Base-by-base conservation (phyloP, 1,140 invertebrate genomes). In the Aphaenogaster floridana region DNA sequence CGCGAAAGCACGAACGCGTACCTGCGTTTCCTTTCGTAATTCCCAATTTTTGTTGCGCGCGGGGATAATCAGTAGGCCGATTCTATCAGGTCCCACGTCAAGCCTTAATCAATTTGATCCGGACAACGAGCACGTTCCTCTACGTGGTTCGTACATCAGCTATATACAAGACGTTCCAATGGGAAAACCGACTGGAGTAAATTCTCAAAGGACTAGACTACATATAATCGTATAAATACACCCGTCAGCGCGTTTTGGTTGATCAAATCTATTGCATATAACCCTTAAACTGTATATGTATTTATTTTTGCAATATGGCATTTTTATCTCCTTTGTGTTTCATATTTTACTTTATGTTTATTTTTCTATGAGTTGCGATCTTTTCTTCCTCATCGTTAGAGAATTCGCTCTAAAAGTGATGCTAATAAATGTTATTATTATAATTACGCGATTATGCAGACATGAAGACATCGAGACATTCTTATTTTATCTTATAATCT, bases 91-190 rank as follows among this genome's bases (percentile, higher is more conserved):
- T 78, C 63, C 59, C 74, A 78, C 61, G 21, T 42, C 57, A 50
- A 34, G 39, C 72, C 71, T 77, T 85, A 74, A 77, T 85, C 83
- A 78, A 85, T 54, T 85, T 64, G 72, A 85, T 78, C 83, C 45
- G 39, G 61, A 45, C 83, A 79, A 85, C 83, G 74, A 78, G 48
- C 72, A 85, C 83, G 83, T 85, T 64, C 45, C 72, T 85, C 83
- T 85, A 85, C 72, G 81, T 85, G 81, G 81, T 72, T 78, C 59
- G 57, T 78, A 64, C 72, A 79, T 66, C 34, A 52, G 34, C 45
- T 9, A 17, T 54, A 45, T 85, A 85, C 83, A 63, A 42, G 71
- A 42, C 34, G 57, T 64, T 64, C 8, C 83, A 63, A 39, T 34
- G 34, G 45, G 34, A 21, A 52, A n/a, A 4, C 42, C 15, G 9